These are phyloP conservation scores for Setophaga petechia DNA, from an alignment of 2,113 vertebrate species.

Conservation along the genomic window DNA sequence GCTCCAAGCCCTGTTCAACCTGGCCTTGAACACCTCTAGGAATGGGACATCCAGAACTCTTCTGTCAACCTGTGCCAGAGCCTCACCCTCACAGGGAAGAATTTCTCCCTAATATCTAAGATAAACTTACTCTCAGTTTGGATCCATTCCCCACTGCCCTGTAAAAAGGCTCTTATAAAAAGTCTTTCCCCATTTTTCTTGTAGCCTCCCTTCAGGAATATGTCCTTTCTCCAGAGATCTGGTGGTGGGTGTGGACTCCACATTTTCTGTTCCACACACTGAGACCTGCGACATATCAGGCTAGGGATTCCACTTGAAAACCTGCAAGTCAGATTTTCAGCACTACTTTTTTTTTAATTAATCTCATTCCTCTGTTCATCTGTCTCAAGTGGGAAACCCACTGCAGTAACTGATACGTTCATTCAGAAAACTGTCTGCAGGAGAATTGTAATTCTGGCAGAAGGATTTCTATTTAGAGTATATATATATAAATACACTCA, in stretches of 20 bases:
- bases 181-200: neutral
- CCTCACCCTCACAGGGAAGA: neutral
- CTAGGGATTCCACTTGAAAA: neutral
- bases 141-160: neutral
- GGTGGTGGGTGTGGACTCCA: neutral
- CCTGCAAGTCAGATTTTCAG: neutral
- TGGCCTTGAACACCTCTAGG: neutral
- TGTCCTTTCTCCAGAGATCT: neutral
- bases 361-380: neutral
- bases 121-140: neutral
- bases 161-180: neutral
- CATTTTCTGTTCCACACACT: neutral
- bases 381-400: neutral
- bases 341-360: neutral
- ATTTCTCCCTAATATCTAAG: neutral
- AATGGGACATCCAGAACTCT: neutral
- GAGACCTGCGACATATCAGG: neutral
- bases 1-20: neutral
- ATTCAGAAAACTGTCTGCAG: conserved; percentile 18
- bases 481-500: neutral
- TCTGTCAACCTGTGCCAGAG: neutral
- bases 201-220: neutral
- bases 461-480: neutral
- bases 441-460: neutral
- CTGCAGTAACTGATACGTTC: neutral